Conservation (phyloP, 2,113 vertebrate species). For the Alligator mississippiensis region DNA sequence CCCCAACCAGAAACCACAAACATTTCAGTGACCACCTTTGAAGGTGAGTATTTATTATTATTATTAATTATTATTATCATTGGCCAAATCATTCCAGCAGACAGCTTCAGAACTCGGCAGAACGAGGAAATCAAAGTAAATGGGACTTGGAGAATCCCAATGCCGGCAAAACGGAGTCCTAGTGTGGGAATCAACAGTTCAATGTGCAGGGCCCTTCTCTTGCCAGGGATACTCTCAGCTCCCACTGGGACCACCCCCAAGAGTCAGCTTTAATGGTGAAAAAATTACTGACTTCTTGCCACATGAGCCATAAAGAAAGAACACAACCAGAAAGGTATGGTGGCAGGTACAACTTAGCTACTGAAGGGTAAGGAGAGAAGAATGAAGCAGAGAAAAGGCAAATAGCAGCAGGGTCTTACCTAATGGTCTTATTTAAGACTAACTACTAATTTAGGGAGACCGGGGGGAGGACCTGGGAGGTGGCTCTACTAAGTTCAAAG, state of each 20-base stretch:
- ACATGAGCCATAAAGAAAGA: no score
- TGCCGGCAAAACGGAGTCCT: not conserved
- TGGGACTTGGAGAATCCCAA: not conserved
- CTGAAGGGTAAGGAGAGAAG: not conserved
- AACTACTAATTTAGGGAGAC: no score
- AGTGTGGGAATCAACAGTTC: no score
- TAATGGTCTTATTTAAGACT: not conserved
- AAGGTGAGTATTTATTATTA: not conserved
- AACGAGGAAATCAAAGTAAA: not conserved
- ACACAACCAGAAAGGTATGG: not conserved
- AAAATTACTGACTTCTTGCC: no score
- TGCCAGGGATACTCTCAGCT: no score
- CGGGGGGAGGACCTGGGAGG: no score
- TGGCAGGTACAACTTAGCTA: no score
- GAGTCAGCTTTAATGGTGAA: no score
- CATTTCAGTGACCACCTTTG: not conserved
- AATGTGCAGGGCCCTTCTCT: not conserved
- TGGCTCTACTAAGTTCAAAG: no score
- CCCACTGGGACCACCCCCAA: not conserved
- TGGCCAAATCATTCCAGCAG: not conserved
- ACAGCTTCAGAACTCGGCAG: not conserved
- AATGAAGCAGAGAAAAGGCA: not conserved
- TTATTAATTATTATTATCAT: not conserved
- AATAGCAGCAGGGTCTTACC: not conserved
- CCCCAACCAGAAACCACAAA: conserved; percentile 16